Conservation (phyloP, 2,797 vertebrate species). For the Acomys russatus region DNA sequence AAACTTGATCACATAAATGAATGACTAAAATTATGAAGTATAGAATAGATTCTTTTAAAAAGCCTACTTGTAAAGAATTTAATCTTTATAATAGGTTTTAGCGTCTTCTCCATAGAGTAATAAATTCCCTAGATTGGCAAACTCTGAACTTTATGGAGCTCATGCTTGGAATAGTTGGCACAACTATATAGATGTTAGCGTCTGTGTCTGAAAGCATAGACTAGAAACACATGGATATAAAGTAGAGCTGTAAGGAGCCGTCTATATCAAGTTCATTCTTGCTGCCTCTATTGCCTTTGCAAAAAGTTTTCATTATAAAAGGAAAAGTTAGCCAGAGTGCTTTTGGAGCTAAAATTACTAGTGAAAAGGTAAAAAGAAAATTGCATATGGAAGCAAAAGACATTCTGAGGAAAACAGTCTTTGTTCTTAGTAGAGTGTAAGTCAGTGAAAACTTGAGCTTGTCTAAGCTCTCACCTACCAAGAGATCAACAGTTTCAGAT, state of each 20-base stretch:
- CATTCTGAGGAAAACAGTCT: constrained; percentile 3
- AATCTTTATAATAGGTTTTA: constrained; percentile 50
- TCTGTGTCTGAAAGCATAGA: background rate
- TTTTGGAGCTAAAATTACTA: constrained; percentile 50
- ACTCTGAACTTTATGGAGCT: constrained; percentile 5
- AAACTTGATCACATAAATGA: constrained; percentile 61
- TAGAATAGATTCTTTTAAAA: constrained; percentile 31
- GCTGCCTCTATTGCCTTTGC: constrained; percentile 6
- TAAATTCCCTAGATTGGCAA: constrained; percentile 19
- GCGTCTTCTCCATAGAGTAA: constrained; percentile 50
- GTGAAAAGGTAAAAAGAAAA: constrained; percentile 34
- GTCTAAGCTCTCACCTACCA: constrained; percentile 27
- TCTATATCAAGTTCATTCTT: background rate
- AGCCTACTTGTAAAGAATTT: constrained; percentile 46
- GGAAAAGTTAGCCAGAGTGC: constrained; percentile 35
- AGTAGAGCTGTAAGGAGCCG: constrained; percentile 6
- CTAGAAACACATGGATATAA: constrained; percentile 17
- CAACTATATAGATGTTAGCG: constrained; percentile 11
- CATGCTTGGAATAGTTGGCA: constrained; percentile 20
- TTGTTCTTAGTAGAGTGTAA: constrained; percentile 47
- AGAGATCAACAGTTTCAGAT: constrained; percentile 23
- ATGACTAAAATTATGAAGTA: constrained; percentile 27
- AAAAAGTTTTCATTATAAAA: constrained; percentile 61
- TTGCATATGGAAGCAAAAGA: background rate
- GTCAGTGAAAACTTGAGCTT: background rate